Conservation (phyloP, 2,888 invertebrate species). For the Gymnocheta viridis region DNA sequence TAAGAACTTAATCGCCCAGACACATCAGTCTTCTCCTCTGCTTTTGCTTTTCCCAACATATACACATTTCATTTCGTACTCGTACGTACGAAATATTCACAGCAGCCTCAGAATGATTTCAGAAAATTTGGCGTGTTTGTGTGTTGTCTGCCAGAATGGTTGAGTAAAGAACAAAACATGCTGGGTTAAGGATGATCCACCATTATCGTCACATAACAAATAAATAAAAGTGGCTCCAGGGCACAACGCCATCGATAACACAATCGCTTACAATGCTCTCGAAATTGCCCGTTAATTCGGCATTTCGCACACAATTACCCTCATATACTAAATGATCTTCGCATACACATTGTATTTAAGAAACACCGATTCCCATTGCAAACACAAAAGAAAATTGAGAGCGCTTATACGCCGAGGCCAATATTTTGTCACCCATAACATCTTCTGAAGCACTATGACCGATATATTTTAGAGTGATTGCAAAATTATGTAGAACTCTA, state of each 20-base stretch:
- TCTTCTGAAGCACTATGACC: no score
- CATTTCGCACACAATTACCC: constrained; percentile 70
- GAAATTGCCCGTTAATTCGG: constrained; percentile 69
- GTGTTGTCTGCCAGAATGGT: background rate
- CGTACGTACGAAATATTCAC: constrained; percentile 20
- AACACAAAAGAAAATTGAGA: background rate
- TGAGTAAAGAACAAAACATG: constrained; percentile 28
- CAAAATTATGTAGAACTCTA: no score
- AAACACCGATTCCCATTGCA: constrained; percentile 47
- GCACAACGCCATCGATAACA: constrained; percentile 80
- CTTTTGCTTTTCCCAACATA: constrained; percentile 10
- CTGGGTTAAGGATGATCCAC: constrained; percentile 68
- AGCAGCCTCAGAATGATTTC: constrained; percentile 16
- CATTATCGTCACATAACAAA: constrained; percentile 68
- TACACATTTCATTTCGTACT: constrained; percentile 8
- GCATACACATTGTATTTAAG: constrained; percentile 14
- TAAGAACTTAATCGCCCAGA: constrained; percentile 78
- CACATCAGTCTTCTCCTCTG: constrained; percentile 59
- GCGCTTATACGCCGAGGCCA: no score
- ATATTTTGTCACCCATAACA: no score
- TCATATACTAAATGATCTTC: constrained; percentile 42
- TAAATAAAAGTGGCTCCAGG: constrained; percentile 71
- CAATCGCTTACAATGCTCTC: constrained; percentile 71
- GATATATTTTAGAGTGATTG: no score
- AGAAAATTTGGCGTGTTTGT: background rate